A percentile compares a stretch with the other conserved stretches of the same genome.
These are phyloP conservation scores for Ptychodera flava DNA, from an alignment of 35 echinoderm and acorn worm species.

Conservation along the genomic window DNA sequence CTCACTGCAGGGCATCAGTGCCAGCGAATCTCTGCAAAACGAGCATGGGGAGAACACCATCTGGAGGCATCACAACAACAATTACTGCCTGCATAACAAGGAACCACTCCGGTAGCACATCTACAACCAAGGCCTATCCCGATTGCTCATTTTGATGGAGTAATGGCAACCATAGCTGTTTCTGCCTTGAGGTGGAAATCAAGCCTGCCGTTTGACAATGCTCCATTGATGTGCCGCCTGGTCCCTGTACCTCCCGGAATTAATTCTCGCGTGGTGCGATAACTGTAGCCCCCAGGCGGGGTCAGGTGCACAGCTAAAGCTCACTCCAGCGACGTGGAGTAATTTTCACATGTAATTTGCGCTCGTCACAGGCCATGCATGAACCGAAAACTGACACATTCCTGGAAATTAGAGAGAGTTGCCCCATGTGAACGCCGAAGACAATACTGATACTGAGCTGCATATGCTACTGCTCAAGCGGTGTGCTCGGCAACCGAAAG, in stretches of 20 bases:
- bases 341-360: background rate
- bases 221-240: background rate
- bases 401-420: background rate
- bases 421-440: background rate
- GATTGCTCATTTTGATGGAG: too few relatives aligned
- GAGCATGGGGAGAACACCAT: too few relatives aligned
- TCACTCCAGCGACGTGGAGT: background rate
- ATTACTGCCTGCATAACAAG: too few relatives aligned
- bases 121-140: too few relatives aligned
- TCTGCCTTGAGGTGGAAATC: background rate
- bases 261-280: background rate
- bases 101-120: too few relatives aligned
- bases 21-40: too few relatives aligned
- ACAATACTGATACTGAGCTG: background rate
- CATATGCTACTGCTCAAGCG: too few relatives aligned
- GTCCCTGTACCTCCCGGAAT: background rate
- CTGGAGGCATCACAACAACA: too few relatives aligned
- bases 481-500: too few relatives aligned
- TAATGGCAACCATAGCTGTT: too few relatives aligned
- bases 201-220: background rate
- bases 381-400: background rate
- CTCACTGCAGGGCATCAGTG: too few relatives aligned
- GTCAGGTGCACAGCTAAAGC: background rate
- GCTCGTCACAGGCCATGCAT: background rate
- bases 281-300: background rate